Base-by-base conservation (phyloP, 1,140 invertebrate species). In the Trichonephila clavata region DNA sequence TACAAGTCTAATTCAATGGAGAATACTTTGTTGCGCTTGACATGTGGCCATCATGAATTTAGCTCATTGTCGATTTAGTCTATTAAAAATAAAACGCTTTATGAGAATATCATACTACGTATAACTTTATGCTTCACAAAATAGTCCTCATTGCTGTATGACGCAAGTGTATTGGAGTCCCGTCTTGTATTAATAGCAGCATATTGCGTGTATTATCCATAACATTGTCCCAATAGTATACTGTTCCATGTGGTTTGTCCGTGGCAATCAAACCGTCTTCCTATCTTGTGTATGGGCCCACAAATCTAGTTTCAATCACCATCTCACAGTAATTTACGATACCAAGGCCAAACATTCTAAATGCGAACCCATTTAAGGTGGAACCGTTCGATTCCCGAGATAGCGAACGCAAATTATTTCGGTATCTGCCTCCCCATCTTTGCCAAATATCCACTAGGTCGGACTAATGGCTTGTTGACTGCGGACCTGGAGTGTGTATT, bases 391-490 rank as follows among this genome's bases (percentile, higher is more conserved):
- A 21, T 61, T 18, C 14, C 60, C 60, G 14, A 18, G 16, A 61
- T 61, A 18, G 68, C 27, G 14, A 32, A 32, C 24, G 27, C 68
- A 32, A 77, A 77, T 77, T 39, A 77, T 77, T 77, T 77, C 68
- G 68, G 68, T 27, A 32, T 14, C 32, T 16, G 68, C 27, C 39
- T 50, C 43, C 43, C 43, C 43, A 50, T 50, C 43, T 50, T 50
- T 50, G 43, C 43, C 43, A 50, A 50, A 50, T 50, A 50, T 50
- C 16, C 68, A 27, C 68, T 7, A 16, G 68, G 13, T 16, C 16
- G 63, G n/a, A 20, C 43, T 84, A 84, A 84, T 84, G 43, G 81
- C 81, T 57, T 57, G 81, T 84, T 84, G 81, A 84, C 81, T 84
- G 43, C 63, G 21, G 63, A n/a, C n/a, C 24, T 84, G n/a, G 20